Evolutionary conservation across 2,113 vertebrate species (phyloP), one percentile per base, ranked within the genome.

Genomic region (Peromyscus leucopus): DNA sequence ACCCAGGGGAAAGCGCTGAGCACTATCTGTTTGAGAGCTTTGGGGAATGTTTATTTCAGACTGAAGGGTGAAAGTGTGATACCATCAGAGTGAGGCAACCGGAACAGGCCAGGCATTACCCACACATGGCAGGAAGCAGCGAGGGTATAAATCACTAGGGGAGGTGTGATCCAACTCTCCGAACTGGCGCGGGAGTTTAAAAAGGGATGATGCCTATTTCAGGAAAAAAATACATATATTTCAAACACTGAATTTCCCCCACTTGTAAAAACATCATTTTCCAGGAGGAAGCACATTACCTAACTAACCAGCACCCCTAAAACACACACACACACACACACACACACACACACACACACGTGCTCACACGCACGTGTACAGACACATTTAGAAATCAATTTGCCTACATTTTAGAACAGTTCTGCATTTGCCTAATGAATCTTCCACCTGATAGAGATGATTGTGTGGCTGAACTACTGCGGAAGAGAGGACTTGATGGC

Each of bases 21-120:
- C 98, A 97, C 96, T 98, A 92, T 95, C 98, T 98, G 94, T 98
- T 98, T 96, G 97, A 98, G 92, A 97, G 89, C 84, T 97, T 97
- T 71, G 39, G 71, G 91, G 75, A 93, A 95, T 97, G 96, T 97
- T 98, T 98, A 96, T 97, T 98, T 98, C 98, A 97, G 93, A 98
- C 89, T 90, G 93, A 97, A 94, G 93, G 89, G 96, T 98, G 57
- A 97, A 98, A 98, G 98, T 95, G 96, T 31, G 57, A 95, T 91
- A 80, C 86, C 93, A 97, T 97, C 95, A 71, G 84, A 89, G 61
- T 33, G 39, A 42, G 21, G 63, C 89, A 90, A 61, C 75, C 84
- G 83, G 91, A 97, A 93, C 55, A 95, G 65, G 24, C 78, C 16
- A 21, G 85, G 78, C 79, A 90, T 75, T 82, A 55, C 8, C 71